These are phyloP conservation scores for Lepidostoma basale DNA, from an alignment of 1,140 invertebrate species.

Conservation along the genomic window DNA sequence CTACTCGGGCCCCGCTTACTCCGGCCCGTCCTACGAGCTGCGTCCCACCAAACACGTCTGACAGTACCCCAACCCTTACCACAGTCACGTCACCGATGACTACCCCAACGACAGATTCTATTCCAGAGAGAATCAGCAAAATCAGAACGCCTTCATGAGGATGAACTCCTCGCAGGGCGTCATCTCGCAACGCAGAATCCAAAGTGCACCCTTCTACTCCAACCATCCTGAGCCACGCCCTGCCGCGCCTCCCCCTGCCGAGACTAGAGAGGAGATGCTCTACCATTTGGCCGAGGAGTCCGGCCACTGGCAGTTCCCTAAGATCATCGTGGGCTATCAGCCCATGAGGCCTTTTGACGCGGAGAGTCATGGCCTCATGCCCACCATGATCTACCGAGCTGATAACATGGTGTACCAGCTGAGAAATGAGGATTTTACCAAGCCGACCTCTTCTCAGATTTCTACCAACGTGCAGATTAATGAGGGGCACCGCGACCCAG, in stretches of 20 bases:
- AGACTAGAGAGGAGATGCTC: constrained; percentile 38
- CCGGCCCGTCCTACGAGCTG: constrained; percentile 41
- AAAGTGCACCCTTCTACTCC: constrained; percentile 16
- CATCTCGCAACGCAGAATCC: constrained; percentile 32
- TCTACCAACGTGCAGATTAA: constrained; percentile 7
- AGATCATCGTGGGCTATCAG: constrained; percentile 45
- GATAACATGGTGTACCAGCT: constrained; percentile 45
- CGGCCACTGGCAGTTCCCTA: constrained; percentile 41
- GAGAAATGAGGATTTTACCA: constrained; percentile 43
- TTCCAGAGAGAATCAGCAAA: constrained; percentile 44
- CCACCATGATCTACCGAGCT: constrained; percentile 49
- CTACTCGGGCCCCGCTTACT: constrained; percentile 56
- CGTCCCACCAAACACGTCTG: constrained; percentile 43
- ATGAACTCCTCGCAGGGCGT: constrained; percentile 36
- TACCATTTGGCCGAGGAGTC: constrained; percentile 41
- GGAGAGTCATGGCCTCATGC: constrained; percentile 31
- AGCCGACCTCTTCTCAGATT: constrained; percentile 10
- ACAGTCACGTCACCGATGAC: constrained; percentile 26
- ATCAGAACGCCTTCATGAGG: constrained; percentile 43
- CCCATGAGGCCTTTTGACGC: constrained; percentile 36
- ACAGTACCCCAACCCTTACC: constrained; percentile 38
- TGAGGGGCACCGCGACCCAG: neutral
- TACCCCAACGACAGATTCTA: constrained; percentile 43
- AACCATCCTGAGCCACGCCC: neutral
- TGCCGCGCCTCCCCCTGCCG: neutral